Evolutionary conservation across 1,140 invertebrate species (phyloP).

Genomic region (Lepidurus couesii): DNA sequence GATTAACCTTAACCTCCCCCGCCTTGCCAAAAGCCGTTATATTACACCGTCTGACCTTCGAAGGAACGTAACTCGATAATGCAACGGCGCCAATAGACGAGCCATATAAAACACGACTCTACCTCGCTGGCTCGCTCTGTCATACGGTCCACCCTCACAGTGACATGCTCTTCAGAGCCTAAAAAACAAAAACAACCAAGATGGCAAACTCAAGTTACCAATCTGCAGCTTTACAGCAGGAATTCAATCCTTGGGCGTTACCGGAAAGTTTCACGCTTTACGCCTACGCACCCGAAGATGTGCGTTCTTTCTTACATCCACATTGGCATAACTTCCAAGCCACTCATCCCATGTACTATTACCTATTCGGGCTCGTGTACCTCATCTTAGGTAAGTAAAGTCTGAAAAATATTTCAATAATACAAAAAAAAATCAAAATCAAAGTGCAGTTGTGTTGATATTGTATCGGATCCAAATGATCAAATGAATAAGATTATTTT

Average conservation of each 20-base stretch:
- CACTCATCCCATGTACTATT: slow-evolving; percentile 34
- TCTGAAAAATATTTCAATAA: neutral
- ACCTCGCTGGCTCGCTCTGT: neutral
- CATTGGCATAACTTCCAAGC: slow-evolving; percentile 36
- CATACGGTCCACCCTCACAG: neutral
- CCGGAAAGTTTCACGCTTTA: slow-evolving; percentile 32
- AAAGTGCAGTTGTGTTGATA: neutral
- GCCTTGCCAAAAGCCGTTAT: neutral
- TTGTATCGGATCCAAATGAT: neutral
- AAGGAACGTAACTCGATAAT: neutral
- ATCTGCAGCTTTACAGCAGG: slow-evolving; percentile 29
- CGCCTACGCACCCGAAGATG: slow-evolving; percentile 36
- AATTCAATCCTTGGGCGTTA: slow-evolving; percentile 34
- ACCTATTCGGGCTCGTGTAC: slow-evolving; percentile 36
- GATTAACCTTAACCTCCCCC: neutral
- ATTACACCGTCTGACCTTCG: neutral
- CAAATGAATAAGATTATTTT: neutral
- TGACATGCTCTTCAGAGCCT: neutral
- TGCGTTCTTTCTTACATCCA: slow-evolving; percentile 37
- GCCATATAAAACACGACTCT: neutral
- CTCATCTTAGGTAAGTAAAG: slow-evolving; percentile 26
- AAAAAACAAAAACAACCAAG: neutral
- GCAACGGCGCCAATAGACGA: neutral
- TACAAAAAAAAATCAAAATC: no score
- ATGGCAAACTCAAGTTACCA: neutral